Base-by-base conservation (phyloP, 2,888 invertebrate species). In the Spodoptera picta region DNA sequence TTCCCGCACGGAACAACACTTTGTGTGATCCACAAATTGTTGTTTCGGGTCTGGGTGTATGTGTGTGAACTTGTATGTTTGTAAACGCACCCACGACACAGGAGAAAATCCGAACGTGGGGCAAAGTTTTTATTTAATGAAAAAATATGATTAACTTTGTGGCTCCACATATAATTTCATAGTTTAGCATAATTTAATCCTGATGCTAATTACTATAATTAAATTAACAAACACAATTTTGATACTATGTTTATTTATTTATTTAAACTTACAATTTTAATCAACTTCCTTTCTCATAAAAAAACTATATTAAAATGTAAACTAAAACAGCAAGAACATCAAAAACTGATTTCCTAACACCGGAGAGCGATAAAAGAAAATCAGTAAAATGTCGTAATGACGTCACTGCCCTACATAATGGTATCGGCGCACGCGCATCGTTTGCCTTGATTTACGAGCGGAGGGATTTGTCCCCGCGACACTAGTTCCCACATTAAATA, bases 321-420 rank as follows among this genome's bases (percentile, higher is more conserved):
- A 66, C 19, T 46, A 52, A 48, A 50, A 46, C 54, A 41, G 7
- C n/a, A 49, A 1, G 19, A 14, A 43, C 53, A 74, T 60, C 24
- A 64, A 50, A 56, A 69, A 48, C 3, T 24, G 45, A 42, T 65
- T 54, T 64, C 54, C 23, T 49, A 43, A 64, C 27, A 64, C 59
- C 54, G 58, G 44, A 9, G 41, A 51, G n/a, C 65, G 57, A 72
- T 69, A 69, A 69, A 65, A 72, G 65, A 64, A 69, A 57, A 56
- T 41, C 11, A 50, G 48, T 53, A 63, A 53, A 60, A 59, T 44
- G 43, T 56, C 36, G n/a, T 51, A 7, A 51, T 70, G 74, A 77
- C 79, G 79, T 73, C 73, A 73, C 12, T 47, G 79, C 68, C 74
- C 77, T 73, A 77, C 66, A 73, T 77, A 57, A 61, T 72, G 70